phyloP scores from a whole-genome alignment of 2,797 vertebrate species.

The Chloroceryle inda region DNA sequence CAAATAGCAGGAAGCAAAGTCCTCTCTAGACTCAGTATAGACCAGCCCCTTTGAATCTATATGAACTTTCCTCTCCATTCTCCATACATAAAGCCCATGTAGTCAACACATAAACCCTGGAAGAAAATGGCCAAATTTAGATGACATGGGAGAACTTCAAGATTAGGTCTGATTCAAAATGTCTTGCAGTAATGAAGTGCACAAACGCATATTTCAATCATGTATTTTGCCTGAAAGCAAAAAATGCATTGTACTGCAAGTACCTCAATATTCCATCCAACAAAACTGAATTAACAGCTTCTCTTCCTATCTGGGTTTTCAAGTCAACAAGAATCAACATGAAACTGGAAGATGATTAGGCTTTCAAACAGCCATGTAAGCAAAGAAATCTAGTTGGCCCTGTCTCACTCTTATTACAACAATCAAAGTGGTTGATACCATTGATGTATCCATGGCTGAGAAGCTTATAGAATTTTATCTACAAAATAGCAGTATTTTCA shows the following conservation, averaged over 20 bases:
- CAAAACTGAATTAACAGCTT: background rate
- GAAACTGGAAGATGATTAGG: background rate
- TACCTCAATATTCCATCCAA: background rate
- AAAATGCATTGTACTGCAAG: background rate
- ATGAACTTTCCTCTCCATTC: background rate
- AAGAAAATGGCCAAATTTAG: background rate
- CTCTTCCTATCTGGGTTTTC: background rate
- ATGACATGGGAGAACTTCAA: background rate
- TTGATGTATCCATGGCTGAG: background rate
- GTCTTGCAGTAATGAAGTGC: background rate
- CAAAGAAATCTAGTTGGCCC: background rate
- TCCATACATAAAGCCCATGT: background rate
- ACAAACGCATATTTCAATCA: background rate
- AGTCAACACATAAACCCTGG: background rate
- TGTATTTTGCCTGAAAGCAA: background rate
- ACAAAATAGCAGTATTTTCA: background rate
- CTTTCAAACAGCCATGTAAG: background rate
- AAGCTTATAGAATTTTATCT: background rate
- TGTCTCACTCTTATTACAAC: background rate
- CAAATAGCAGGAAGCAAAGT: background rate
- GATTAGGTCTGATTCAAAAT: background rate
- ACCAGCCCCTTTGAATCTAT: background rate
- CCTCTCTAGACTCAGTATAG: background rate
- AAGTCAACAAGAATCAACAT: background rate
- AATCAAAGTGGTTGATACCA: background rate